Evolutionary conservation across 2,888 invertebrate genomes (phyloP).

Genomic region (Loripinus fragilis): DNA sequence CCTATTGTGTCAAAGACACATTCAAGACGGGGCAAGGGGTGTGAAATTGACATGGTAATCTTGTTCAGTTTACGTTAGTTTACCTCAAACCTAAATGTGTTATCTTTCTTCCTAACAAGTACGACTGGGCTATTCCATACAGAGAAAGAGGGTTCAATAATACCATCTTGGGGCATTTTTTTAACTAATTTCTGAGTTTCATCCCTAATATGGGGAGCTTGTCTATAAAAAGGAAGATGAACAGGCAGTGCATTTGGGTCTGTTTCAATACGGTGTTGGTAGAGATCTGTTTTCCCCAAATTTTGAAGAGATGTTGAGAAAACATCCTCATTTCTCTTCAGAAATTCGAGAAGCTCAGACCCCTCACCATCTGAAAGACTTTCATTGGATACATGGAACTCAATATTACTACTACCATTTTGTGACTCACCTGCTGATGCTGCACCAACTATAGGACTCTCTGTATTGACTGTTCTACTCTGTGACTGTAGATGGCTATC

Average conservation of each 20-base stretch:
- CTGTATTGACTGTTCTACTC: neutral
- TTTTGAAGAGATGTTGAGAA: conserved; percentile 19
- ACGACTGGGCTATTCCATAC: conserved; percentile 35
- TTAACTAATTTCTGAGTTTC: conserved; percentile 21
- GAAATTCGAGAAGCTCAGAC: conserved; percentile 10
- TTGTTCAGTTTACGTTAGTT: conserved; percentile 38
- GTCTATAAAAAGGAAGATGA: conserved; percentile 8
- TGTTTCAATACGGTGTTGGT: neutral
- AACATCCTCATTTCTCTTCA: conserved; percentile 9
- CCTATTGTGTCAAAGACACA: conserved; percentile 33
- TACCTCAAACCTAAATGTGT: conserved; percentile 31
- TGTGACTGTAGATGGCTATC: neutral
- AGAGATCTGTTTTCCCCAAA: conserved; percentile 8
- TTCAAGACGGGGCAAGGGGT: conserved; percentile 33
- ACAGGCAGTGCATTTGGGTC: conserved; percentile 2
- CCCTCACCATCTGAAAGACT: neutral
- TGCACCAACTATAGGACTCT: neutral
- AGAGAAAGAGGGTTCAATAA: conserved; percentile 41
- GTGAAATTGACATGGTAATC: conserved; percentile 27
- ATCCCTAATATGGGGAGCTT: neutral
- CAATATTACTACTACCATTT: neutral
- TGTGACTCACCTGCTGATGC: neutral
- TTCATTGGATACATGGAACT: neutral
- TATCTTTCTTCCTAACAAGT: conserved; percentile 24
- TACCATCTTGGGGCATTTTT: conserved; percentile 32